Percentiles rank a stretch among this genome's conserved stretches.
Evolutionary conservation across 2,797 vertebrate species (phyloP).

Genomic region (Bradypodion ventrale): DNA sequence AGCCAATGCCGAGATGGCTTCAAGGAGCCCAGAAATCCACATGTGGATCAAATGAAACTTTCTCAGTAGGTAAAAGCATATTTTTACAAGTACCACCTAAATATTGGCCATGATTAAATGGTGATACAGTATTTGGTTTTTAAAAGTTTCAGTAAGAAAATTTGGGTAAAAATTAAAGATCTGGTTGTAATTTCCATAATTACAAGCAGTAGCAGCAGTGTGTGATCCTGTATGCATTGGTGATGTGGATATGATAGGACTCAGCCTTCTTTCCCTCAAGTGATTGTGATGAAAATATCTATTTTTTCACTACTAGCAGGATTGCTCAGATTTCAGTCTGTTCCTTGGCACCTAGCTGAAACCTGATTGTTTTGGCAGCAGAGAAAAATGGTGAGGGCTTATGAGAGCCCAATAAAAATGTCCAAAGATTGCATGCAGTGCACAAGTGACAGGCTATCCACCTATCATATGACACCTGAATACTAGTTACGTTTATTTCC

Average conservation of each 20-base stretch:
- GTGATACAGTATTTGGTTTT: not conserved
- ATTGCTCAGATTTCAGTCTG: not conserved
- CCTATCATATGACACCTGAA: not conserved
- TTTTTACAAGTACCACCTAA: not conserved
- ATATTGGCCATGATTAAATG: not conserved
- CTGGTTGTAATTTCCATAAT: not conserved
- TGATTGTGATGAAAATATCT: not conserved
- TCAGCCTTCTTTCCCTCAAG: not conserved
- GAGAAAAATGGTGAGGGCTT: not conserved
- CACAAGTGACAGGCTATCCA: not conserved
- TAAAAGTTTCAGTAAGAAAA: not conserved
- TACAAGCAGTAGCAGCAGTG: not conserved
- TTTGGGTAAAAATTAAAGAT: not conserved
- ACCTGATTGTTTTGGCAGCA: not conserved
- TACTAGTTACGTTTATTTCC: not conserved
- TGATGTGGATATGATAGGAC: not conserved
- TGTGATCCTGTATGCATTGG: not conserved
- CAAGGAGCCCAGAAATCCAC: not conserved
- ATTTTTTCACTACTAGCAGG: not conserved
- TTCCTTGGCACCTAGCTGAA: not conserved
- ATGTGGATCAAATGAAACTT: not conserved
- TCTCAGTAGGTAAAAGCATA: not conserved
- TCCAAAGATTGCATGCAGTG: not conserved
- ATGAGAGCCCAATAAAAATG: not conserved
- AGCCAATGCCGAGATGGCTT: too few species aligned